These are phyloP conservation scores for Holothuria scabra DNA, from an alignment of 53 echinoderm and acorn worm species.

Conservation along the genomic window DNA sequence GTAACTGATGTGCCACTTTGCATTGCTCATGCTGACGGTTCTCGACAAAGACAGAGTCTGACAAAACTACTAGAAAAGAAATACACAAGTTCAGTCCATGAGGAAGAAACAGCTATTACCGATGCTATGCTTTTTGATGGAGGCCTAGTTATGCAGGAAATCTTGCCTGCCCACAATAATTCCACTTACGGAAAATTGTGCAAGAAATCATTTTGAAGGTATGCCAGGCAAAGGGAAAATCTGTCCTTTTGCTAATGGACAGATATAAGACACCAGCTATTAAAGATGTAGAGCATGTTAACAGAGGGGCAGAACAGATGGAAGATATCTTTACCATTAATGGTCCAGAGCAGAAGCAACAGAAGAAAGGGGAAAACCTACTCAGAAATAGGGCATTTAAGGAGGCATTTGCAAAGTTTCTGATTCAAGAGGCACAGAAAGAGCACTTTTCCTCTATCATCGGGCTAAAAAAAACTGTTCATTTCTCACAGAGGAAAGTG, in stretches of 20 bases:
- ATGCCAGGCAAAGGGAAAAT: not conserved
- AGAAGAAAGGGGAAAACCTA: constrained; percentile 21
- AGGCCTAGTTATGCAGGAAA: constrained; percentile 57
- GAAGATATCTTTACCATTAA: constrained; percentile 51
- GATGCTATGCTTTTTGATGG: constrained; percentile 65
- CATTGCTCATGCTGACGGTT: constrained; percentile 33
- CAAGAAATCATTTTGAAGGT: constrained; percentile 38
- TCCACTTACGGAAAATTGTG: constrained; percentile 60
- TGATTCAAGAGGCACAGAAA: constrained; percentile 9
- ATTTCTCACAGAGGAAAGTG: constrained; percentile 49
- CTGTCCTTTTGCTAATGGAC: constrained; percentile 46
- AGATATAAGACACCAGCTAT: constrained; percentile 57
- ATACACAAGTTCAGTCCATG: not conserved
- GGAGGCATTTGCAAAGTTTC: constrained; percentile 30
- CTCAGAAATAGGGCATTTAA: constrained; percentile 41
- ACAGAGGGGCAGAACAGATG: constrained; percentile 10
- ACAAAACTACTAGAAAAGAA: constrained; percentile 39
- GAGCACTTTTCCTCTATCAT: constrained; percentile 29
- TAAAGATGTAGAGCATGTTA: constrained; percentile 49
- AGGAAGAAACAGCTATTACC: not conserved
- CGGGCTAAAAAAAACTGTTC: constrained; percentile 24
- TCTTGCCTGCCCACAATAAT: constrained; percentile 45
- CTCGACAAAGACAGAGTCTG: constrained; percentile 24
- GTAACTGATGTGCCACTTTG: constrained; percentile 50
- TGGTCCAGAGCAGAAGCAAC: constrained; percentile 56